Base-by-base conservation (phyloP, 2,113 vertebrate genomes). In the Enhydra lutris region DNA sequence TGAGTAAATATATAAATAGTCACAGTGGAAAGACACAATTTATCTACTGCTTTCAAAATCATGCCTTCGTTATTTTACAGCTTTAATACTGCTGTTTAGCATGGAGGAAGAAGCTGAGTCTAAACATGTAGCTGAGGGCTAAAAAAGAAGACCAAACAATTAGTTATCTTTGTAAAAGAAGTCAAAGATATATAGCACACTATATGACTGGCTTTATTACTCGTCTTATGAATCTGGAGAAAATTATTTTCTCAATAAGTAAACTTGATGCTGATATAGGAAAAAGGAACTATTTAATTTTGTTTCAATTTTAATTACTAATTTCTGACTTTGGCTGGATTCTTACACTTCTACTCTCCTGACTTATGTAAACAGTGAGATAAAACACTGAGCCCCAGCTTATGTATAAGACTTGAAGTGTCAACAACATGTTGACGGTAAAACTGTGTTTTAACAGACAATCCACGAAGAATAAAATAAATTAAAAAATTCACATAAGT, bases 331-430 rank as follows among this genome's bases (percentile, higher is more conserved):
- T 15, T 95, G 97, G 42, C 84, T 95, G 52, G 74, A 74, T 81
- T 90, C 42, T 63, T 91, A 84, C 93, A 34, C 18, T 94, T 69
- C 85, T 95, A 71, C 76, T 97, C 65, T 97, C 91, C 47, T 71
- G 65, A n/a, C 82, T 93, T 96, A 47, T 45, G 26, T 96, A 91
- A 97, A 81, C 47, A 90, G 55, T 80, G 76, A 98, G 94, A 97
- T 96, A 61, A 96, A 81, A 96, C 15, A 34, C 85, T 94, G 87
- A 94, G 90, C 61, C 84, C 6, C 9, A 18, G 59, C 55, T 96
- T 50, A 87, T 31, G 17, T 63, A 78, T 89, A 86, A 96, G 79
- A 94, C 50, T 29, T 96, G 61, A 96, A 73, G 36, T 39, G 7
- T 45, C 63, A 92, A 98, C 81, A 47, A 71, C 78, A 36, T 78